Evolutionary conservation across 2,113 vertebrate genomes (phyloP).

Genomic region (Phaethon lepturus): DNA sequence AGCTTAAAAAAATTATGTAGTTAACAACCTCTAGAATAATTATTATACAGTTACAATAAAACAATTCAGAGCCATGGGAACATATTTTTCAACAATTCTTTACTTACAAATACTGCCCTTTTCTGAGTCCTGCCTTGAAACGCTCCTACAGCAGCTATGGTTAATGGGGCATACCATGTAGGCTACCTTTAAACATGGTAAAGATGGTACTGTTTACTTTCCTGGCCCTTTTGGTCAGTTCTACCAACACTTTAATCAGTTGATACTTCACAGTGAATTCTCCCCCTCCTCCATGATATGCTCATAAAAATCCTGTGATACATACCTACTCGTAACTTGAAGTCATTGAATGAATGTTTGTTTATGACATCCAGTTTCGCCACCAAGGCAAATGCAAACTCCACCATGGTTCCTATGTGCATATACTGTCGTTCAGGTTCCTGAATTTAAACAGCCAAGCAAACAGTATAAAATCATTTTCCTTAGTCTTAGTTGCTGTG

Average conservation of each 20-base stretch:
- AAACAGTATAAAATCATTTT: neutral
- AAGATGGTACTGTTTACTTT: neutral
- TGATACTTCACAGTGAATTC: neutral
- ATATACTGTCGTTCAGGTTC: conserved; percentile 95
- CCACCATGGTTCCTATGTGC: conserved; percentile 97
- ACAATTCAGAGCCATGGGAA: neutral
- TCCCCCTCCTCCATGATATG: neutral
- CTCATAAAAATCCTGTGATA: neutral
- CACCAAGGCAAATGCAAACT: conserved; percentile 95
- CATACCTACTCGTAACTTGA: conserved; percentile 95
- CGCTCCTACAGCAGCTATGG: neutral
- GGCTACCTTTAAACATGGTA: neutral
- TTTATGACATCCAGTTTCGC: conserved; percentile 97
- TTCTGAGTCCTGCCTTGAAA: neutral
- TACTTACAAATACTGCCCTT: neutral
- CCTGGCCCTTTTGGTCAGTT: neutral
- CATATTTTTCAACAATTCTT: neutral
- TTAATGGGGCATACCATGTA: neutral
- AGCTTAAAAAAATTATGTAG: neutral
- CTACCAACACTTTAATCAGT: neutral
- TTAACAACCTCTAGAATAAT: neutral
- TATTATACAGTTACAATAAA: neutral
- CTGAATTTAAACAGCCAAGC: conserved; percentile 65
- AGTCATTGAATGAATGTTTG: conserved; percentile 98
- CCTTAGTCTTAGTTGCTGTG: neutral